Conservation (phyloP, 2,113 vertebrate genomes). For the Megaptera novaeangliae region DNA sequence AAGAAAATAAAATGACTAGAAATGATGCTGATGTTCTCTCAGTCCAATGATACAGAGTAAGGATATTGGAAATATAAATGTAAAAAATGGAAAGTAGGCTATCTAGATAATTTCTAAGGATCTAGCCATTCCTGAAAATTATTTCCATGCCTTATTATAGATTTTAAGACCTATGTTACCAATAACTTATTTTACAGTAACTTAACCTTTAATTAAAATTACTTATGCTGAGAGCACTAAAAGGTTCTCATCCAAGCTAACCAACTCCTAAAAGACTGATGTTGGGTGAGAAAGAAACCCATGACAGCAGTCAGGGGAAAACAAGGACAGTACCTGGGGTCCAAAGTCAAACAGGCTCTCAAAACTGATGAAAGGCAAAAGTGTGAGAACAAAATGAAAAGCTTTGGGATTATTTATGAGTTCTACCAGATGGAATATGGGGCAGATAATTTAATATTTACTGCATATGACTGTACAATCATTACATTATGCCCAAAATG, state of each 20-base stretch:
- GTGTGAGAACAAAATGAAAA: conserved; percentile 10
- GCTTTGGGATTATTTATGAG: not conserved
- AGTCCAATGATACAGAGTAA: not conserved
- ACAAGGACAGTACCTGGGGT: not conserved
- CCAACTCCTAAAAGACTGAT: not conserved
- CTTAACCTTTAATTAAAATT: conserved; percentile 21
- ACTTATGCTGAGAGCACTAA: not conserved
- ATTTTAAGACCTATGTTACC: not conserved
- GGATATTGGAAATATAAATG: not conserved
- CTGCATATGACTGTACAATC: not conserved
- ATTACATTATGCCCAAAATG: conserved; percentile 17
- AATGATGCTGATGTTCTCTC: not conserved
- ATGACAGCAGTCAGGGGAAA: not conserved
- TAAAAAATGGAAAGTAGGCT: not conserved
- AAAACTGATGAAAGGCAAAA: not conserved
- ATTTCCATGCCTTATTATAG: not conserved
- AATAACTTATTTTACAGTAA: not conserved
- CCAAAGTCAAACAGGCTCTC: not conserved
- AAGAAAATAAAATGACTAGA: conserved; percentile 19
- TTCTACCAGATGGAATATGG: not conserved
- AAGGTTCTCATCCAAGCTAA: not conserved
- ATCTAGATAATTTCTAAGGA: not conserved
- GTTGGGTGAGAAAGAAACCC: not conserved
- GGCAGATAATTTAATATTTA: not conserved
- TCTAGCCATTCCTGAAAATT: conserved; percentile 27